Conservation (phyloP, 2,888 invertebrate genomes). For the Antheraea assamensis region DNA sequence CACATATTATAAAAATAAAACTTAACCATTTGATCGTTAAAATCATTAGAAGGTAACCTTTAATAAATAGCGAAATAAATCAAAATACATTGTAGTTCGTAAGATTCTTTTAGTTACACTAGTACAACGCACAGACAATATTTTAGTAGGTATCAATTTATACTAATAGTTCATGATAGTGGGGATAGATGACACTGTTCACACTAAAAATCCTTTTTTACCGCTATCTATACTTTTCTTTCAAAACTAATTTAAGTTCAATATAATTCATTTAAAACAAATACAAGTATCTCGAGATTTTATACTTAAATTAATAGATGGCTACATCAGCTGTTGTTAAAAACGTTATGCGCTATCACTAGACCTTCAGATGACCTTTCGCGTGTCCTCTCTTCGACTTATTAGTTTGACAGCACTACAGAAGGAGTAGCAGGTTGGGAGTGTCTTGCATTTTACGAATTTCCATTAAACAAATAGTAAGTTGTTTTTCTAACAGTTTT, state of each 20-base stretch:
- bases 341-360: slow-evolving; percentile 48
- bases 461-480: slow-evolving; percentile 46
- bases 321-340: slow-evolving; percentile 25
- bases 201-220: not conserved
- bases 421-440: slow-evolving; percentile 62
- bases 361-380: slow-evolving; percentile 80
- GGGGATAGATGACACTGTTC: not conserved
- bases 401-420: slow-evolving; percentile 67
- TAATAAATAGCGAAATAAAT: too few relatives aligned
- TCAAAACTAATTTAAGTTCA: not conserved
- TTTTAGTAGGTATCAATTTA: not conserved
- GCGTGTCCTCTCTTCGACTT: slow-evolving; percentile 63
- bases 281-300: not conserved
- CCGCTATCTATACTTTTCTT: not conserved
- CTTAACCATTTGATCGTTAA: too few relatives aligned
- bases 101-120: too few relatives aligned
- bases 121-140: too few relatives aligned
- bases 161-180: not conserved
- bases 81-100: too few relatives aligned
- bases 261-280: not conserved
- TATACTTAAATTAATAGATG: slow-evolving; percentile 22
- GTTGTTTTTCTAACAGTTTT: slow-evolving; percentile 31
- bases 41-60: too few relatives aligned
- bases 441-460: slow-evolving; percentile 59
- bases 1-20: too few relatives aligned